phyloP scores from a whole-genome alignment of 35 echinoderm and acorn worm species.

The Amphiura filiformis region DNA sequence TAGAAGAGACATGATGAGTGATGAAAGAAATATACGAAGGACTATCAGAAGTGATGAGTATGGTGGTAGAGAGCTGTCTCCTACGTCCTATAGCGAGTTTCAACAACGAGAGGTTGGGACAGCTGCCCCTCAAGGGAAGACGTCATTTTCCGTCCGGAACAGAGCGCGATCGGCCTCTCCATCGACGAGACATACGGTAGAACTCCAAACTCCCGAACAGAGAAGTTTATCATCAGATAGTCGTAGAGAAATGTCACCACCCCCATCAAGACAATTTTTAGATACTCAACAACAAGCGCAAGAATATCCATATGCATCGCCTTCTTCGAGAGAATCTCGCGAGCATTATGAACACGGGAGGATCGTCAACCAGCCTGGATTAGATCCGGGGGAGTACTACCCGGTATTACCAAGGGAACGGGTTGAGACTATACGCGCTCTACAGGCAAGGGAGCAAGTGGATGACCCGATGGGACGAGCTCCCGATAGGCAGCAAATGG shows the following conservation, averaged over 20 bases:
- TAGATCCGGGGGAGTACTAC: neutral
- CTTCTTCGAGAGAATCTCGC: neutral
- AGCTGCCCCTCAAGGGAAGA: neutral
- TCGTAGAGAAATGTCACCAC: neutral
- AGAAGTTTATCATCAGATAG: neutral
- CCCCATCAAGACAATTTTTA: neutral
- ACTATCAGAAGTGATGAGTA: neutral
- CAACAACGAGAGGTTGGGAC: neutral
- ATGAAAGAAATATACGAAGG: neutral
- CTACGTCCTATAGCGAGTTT: neutral
- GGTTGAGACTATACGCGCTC: neutral
- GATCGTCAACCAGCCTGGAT: neutral
- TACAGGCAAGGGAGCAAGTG: too few species aligned
- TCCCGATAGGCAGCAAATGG: too few species aligned
- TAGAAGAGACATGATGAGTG: neutral
- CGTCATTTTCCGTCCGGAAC: neutral
- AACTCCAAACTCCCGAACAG: neutral
- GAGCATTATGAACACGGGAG: neutral
- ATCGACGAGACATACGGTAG: neutral
- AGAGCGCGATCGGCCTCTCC: neutral
- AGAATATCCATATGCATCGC: neutral
- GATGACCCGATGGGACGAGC: too few species aligned
- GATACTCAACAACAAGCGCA: neutral
- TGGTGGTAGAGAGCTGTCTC: neutral
- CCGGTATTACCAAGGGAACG: neutral